Percentiles rank a stretch among this genome's conserved stretches.
phyloP scores from a whole-genome alignment of 37 sponge, comb jelly and placozoan species.

The Theonella swinhoei region DNA sequence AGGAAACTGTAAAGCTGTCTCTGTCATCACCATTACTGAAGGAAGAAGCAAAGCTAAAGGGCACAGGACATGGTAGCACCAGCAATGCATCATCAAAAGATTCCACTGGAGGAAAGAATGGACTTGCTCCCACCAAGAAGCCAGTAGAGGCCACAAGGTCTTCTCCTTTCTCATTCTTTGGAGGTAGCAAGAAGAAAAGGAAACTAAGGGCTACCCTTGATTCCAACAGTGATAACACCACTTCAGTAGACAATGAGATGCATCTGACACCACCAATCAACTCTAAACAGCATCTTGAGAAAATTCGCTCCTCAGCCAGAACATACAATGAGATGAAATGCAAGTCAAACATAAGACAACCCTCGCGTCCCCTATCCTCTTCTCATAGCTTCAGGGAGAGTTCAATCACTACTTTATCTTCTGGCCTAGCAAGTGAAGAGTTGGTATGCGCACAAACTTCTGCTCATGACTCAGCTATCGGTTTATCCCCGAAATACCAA shows the following conservation, averaged over 20 bases:
- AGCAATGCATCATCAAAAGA: background rate
- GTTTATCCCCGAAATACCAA: background rate
- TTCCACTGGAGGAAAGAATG: too few species aligned
- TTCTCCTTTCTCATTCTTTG: background rate
- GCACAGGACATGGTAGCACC: too few species aligned
- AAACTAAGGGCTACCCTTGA: background rate
- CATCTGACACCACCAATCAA: background rate
- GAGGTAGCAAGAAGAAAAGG: background rate
- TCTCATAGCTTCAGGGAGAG: background rate
- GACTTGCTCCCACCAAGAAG: background rate
- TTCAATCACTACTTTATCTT: background rate
- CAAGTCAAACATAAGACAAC: background rate
- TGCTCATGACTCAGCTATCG: background rate
- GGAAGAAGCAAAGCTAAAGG: background rate
- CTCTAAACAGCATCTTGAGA: too few species aligned
- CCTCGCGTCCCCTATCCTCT: background rate
- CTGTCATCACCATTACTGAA: background rate
- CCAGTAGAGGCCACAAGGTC: background rate
- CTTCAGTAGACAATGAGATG: too few species aligned
- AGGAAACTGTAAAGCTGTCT: too few species aligned
- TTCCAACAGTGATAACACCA: background rate
- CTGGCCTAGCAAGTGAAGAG: background rate
- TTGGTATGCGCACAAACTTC: too few species aligned
- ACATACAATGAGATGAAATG: background rate
- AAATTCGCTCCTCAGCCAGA: background rate